These are phyloP conservation scores for Pelagia noctiluca DNA, from an alignment of 30 jellyfish, hydroid and myxozoan species.

Conservation along the genomic window DNA sequence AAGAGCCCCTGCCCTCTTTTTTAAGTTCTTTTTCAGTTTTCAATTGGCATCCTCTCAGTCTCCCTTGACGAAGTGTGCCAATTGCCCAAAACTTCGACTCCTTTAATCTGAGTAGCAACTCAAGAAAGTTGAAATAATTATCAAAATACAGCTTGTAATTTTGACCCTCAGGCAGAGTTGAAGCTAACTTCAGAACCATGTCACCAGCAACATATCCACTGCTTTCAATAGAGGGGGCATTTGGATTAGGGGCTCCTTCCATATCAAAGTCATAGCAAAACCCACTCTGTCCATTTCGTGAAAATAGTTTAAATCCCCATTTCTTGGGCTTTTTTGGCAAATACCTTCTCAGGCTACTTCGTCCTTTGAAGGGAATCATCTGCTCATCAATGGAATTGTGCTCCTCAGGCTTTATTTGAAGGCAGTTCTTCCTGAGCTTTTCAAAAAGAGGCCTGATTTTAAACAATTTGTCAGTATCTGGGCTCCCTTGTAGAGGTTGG, in stretches of 20 bases:
- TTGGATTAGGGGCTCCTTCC: conserved; percentile 58
- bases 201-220: conserved; percentile 38
- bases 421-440: conserved; percentile 49
- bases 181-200: conserved; percentile 19
- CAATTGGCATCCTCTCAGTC: conserved; percentile 34
- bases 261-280: conserved; percentile 46
- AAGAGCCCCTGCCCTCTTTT: conserved; percentile 34
- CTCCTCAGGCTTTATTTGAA: conserved; percentile 55
- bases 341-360: conserved; percentile 44
- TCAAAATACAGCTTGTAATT: conserved; percentile 26
- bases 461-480: conserved; percentile 43
- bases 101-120: conserved; percentile 8
- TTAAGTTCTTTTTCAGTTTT: conserved; percentile 10
- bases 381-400: conserved; percentile 48
- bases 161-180: conserved; percentile 20
- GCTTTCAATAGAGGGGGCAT: neutral
- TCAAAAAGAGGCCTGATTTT: conserved; percentile 55
- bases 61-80: conserved; percentile 31
- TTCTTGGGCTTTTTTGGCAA: conserved; percentile 67
- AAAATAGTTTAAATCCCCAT: conserved; percentile 35
- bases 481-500: conserved; percentile 3
- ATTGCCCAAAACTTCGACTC: conserved; percentile 44
- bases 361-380: conserved; percentile 46
- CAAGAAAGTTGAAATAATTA: conserved; percentile 34
- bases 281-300: conserved; percentile 46